A percentile compares a stretch with the other conserved stretches of the same genome.
Evolutionary conservation across 2,797 vertebrate species (phyloP).

Genomic region (Chelonia mydas): DNA sequence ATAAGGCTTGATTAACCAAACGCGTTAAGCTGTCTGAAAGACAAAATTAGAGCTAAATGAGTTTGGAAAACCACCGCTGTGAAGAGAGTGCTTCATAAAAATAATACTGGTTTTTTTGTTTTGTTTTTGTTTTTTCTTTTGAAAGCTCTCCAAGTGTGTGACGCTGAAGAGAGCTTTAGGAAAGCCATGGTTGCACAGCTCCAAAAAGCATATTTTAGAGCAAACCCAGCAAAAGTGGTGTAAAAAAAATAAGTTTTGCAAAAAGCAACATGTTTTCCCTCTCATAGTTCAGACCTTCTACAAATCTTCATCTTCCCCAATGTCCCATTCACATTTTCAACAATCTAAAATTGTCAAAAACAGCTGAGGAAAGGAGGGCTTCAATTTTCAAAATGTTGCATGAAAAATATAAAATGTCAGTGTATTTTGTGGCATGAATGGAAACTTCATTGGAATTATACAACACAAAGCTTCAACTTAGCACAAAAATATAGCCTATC

Average conservation of each 20-base stretch:
- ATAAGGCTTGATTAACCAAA: not conserved
- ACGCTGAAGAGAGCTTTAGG: not conserved
- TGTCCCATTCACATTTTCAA: not conserved
- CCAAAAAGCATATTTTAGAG: no score
- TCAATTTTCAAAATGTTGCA: not conserved
- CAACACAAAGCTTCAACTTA: not conserved
- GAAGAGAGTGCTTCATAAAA: not conserved
- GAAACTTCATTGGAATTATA: not conserved
- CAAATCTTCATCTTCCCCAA: not conserved
- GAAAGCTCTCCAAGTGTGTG: not conserved
- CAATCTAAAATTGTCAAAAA: not conserved
- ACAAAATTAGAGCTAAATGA: not conserved
- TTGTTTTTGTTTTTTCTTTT: not conserved
- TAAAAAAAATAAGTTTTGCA: not conserved
- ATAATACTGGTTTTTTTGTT: not conserved
- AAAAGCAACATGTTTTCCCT: not conserved
- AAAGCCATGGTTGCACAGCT: not conserved
- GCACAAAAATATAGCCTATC: not conserved
- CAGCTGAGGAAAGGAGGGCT: not conserved
- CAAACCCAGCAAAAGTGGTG: not conserved
- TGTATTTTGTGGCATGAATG: not conserved
- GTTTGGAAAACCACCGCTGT: not conserved
- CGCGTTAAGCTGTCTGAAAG: not conserved
- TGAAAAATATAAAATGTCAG: not conserved
- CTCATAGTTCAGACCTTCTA: not conserved